phyloP scores from a whole-genome alignment of 2,888 invertebrate genomes.

The Trissonchulus sp. region DNA sequence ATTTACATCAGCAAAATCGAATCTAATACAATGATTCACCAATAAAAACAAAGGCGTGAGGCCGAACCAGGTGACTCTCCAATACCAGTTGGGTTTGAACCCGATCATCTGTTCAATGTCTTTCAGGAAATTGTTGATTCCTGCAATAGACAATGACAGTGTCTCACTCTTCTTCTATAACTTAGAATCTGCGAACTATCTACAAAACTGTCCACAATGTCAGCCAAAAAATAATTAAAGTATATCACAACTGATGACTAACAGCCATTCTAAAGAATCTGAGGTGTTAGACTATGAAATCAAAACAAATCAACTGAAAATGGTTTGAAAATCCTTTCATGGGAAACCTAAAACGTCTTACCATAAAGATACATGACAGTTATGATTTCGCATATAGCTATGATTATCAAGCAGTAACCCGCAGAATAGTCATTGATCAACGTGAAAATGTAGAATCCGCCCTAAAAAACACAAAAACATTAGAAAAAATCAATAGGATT shows the following conservation, averaged over 20 bases:
- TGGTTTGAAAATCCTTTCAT: no score
- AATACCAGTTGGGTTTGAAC: constrained; percentile 26
- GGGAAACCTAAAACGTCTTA: no score
- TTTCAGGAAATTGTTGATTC: constrained; percentile 26
- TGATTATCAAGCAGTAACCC: constrained; percentile 30
- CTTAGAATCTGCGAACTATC: not conserved
- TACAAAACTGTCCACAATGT: no score
- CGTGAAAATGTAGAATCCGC: constrained; percentile 35
- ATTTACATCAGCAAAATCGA: no score
- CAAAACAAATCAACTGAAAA: no score
- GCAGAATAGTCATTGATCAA: constrained; percentile 33
- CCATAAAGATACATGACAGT: constrained; percentile 33
- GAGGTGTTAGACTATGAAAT: no score
- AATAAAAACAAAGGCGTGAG: constrained; percentile 39
- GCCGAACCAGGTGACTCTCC: constrained; percentile 28
- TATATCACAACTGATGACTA: no score
- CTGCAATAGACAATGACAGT: constrained; percentile 25
- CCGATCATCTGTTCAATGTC: constrained; percentile 33
- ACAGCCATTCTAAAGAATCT: no score
- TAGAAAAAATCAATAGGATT: not conserved
- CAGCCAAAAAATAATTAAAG: no score
- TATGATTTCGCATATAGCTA: constrained; percentile 30
- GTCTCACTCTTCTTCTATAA: not conserved
- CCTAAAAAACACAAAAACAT: constrained; percentile 27
- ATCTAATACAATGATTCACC: no score